Evolutionary conservation across 2,797 vertebrate genomes (phyloP).

Genomic region (Notoglanidium macrostoma): DNA sequence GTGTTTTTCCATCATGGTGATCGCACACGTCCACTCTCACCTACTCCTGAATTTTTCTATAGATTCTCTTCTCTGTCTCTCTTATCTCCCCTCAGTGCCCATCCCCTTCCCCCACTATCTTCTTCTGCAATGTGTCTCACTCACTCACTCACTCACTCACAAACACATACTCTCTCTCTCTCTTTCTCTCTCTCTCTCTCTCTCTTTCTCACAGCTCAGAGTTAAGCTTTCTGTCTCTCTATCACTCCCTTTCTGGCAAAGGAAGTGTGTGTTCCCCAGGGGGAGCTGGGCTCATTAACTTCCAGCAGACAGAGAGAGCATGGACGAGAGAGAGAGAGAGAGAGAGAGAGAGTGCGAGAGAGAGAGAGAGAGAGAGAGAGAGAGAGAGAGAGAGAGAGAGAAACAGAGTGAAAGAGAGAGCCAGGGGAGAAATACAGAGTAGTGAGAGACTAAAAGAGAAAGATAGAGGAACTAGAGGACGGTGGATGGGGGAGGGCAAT

Average conservation of each 20-base stretch:
- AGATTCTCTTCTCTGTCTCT: constrained; percentile 64
- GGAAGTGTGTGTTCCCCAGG: constrained; percentile 69
- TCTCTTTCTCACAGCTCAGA: constrained; percentile 43
- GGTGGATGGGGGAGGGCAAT: constrained; percentile 37
- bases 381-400: constrained; percentile 41
- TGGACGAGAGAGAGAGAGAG: constrained; percentile 44
- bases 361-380: constrained; percentile 32
- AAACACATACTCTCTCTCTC: constrained; percentile 10
- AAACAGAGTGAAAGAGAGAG: constrained; percentile 35
- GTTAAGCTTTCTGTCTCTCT: constrained; percentile 53
- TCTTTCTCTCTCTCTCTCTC: constrained; percentile 35
- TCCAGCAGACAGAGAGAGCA: constrained; percentile 63
- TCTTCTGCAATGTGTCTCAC: constrained; percentile 55
- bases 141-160: neutral
- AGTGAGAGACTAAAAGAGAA: constrained; percentile 47
- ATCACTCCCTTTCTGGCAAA: constrained; percentile 57
- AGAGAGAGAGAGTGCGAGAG: constrained; percentile 35
- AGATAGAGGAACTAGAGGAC: constrained; percentile 41
- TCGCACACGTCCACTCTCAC: constrained; percentile 50
- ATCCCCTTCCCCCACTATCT: constrained; percentile 54
- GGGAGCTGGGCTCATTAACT: constrained; percentile 66
- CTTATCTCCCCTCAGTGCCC: constrained; percentile 61
- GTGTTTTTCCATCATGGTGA: constrained; percentile 45
- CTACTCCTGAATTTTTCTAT: constrained; percentile 60
- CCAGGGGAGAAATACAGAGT: constrained; percentile 42